A percentile compares a stretch with the other conserved stretches of the same genome.
These are phyloP conservation scores for Tetrao urogallus DNA, from an alignment of 2,113 vertebrate genomes.

Conservation along the genomic window DNA sequence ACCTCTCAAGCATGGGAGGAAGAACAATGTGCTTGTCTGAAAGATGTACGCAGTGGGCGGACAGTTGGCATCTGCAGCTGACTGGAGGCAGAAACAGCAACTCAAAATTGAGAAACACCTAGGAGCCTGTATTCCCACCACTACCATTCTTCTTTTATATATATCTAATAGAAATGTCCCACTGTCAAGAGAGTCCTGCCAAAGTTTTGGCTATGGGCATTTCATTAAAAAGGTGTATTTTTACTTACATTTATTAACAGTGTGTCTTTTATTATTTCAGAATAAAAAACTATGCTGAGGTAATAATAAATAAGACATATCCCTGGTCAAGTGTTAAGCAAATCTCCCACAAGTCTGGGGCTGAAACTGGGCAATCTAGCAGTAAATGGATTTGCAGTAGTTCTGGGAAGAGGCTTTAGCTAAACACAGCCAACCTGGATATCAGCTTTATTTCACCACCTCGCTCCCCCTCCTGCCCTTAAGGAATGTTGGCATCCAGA, in stretches of 20 bases:
- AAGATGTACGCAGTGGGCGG: neutral
- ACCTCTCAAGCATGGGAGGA: neutral
- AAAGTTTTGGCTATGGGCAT: neutral
- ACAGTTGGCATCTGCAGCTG: neutral
- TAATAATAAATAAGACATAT: neutral
- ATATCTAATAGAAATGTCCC: neutral
- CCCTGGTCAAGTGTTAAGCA: neutral
- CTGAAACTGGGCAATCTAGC: neutral
- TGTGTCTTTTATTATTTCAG: neutral
- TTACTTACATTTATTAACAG: neutral
- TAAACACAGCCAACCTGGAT: neutral
- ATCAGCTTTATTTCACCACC: neutral
- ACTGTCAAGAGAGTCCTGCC: neutral
- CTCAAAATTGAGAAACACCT: neutral
- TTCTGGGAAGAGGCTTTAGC: neutral
- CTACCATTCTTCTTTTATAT: neutral
- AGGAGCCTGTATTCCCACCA: neutral
- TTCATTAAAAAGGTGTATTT: neutral
- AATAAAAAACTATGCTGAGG: neutral
- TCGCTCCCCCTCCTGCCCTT: neutral
- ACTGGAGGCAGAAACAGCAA: neutral
- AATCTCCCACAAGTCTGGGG: neutral
- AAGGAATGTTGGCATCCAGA: slow-evolving; percentile 31
- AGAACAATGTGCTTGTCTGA: neutral
- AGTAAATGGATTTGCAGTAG: slow-evolving; percentile 13